A percentile compares a stretch with the other conserved stretches of the same genome.
These are phyloP conservation scores for Drosophila orosa DNA, from an alignment of 1,140 invertebrate species.

Conservation along the genomic window DNA sequence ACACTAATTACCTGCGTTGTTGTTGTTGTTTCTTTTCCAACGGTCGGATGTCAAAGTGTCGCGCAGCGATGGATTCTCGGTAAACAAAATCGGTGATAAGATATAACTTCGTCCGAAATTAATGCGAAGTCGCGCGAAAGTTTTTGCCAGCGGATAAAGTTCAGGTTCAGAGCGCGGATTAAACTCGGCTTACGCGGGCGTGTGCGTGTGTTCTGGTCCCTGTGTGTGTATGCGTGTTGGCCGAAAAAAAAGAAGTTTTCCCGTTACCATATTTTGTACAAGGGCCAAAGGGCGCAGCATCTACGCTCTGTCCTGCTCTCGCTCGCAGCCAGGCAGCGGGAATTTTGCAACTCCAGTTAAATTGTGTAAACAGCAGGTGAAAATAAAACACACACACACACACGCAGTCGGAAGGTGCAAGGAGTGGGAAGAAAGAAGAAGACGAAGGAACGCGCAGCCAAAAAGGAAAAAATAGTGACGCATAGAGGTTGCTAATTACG, in stretches of 20 bases:
- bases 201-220: background rate
- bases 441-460: constrained; percentile 24
- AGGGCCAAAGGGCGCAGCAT: constrained; percentile 42
- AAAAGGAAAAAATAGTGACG: constrained; percentile 41
- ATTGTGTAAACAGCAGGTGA: constrained; percentile 50
- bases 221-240: constrained; percentile 32
- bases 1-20: no score
- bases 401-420: constrained; percentile 8
- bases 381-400: constrained; percentile 23
- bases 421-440: constrained; percentile 18
- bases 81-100: constrained; percentile 51
- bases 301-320: constrained; percentile 17
- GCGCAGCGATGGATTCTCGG: constrained; percentile 33
- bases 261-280: constrained; percentile 44
- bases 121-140: constrained; percentile 4
- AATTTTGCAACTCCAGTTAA: constrained; percentile 29
- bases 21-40: no score
- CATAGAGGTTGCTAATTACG: constrained; percentile 58
- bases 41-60: constrained; percentile 16
- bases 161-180: constrained; percentile 16
- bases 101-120: constrained; percentile 16
- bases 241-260: constrained; percentile 42
- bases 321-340: background rate
- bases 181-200: constrained; percentile 30
- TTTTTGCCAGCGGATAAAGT: background rate